Conservation (phyloP, 2,113 vertebrate genomes). For the Pterocles gutturalis region DNA sequence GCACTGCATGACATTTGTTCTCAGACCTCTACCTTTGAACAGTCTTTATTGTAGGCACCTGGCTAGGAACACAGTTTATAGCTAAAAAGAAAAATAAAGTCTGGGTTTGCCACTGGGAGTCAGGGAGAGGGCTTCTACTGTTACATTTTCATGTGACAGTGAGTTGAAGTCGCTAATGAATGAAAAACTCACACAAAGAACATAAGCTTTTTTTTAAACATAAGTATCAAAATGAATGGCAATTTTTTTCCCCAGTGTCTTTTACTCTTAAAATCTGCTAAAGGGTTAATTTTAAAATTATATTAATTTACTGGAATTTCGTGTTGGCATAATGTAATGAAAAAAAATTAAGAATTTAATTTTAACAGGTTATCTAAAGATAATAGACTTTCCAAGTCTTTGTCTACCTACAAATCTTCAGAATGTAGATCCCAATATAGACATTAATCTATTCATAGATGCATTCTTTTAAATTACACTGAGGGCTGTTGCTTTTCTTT, state of each 20-base stretch:
- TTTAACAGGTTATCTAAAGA: background rate
- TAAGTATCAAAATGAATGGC: background rate
- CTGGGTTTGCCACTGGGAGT: background rate
- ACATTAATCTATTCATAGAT: background rate
- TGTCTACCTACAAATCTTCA: background rate
- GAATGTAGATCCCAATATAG: background rate
- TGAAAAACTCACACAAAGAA: background rate
- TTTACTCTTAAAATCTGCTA: background rate
- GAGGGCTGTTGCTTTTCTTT: rapidly evolving
- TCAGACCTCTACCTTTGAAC: constrained; percentile 53
- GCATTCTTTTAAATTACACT: background rate
- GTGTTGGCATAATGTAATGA: background rate
- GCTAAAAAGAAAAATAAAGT: background rate
- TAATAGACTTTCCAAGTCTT: constrained; percentile 17
- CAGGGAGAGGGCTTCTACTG: background rate
- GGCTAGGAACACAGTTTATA: constrained; percentile 16
- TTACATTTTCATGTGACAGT: background rate
- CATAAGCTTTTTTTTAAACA: rapidly evolving
- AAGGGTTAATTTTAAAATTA: background rate
- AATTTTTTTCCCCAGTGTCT: background rate
- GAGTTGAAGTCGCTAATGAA: background rate
- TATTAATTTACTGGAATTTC: background rate
- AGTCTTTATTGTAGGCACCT: constrained; percentile 54
- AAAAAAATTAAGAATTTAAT: background rate
- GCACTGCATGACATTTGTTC: constrained; percentile 74